Conservation (phyloP, 2,113 vertebrate species). For the Spea multiplicata region DNA sequence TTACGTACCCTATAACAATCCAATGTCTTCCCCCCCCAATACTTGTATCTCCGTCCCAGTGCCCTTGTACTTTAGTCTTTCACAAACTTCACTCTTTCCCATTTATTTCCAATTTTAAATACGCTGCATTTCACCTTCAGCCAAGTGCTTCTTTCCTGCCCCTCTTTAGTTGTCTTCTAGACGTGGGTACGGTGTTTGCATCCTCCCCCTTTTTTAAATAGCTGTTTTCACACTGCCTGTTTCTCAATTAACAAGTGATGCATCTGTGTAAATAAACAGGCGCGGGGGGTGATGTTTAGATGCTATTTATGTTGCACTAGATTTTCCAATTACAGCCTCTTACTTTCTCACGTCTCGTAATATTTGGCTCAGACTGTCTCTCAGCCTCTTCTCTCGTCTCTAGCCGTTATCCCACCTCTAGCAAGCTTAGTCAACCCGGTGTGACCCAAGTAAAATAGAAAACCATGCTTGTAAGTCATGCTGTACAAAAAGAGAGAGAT, state of each 20-base stretch:
- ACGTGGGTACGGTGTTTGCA: constrained; percentile 27
- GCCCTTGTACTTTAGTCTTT: not conserved
- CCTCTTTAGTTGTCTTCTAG: constrained; percentile 13
- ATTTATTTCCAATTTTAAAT: not conserved
- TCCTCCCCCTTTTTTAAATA: constrained; percentile 57
- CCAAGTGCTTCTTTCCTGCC: not conserved
- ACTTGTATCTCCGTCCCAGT: not conserved
- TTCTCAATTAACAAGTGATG: constrained; percentile 75
- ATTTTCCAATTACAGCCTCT: constrained; percentile 48
- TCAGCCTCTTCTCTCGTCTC: constrained; percentile 1
- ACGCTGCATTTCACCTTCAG: not conserved
- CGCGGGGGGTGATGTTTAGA: constrained; percentile 43
- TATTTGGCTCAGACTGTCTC: constrained; percentile 38
- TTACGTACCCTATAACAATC: not conserved
- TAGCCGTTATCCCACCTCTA: constrained; percentile 3
- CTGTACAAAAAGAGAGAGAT: not conserved
- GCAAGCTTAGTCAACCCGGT: constrained; percentile 13
- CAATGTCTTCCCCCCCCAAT: not conserved
- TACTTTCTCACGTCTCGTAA: constrained; percentile 43
- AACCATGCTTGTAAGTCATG: not conserved
- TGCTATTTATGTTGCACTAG: constrained; percentile 57
- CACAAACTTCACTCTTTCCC: not conserved
- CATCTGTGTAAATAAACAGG: constrained; percentile 73
- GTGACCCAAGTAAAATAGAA: constrained; percentile 6
- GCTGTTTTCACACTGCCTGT: constrained; percentile 71